These are phyloP conservation scores for Cataglyphis livida DNA, from an alignment of 2,888 invertebrate genomes.

Conservation along the genomic window DNA sequence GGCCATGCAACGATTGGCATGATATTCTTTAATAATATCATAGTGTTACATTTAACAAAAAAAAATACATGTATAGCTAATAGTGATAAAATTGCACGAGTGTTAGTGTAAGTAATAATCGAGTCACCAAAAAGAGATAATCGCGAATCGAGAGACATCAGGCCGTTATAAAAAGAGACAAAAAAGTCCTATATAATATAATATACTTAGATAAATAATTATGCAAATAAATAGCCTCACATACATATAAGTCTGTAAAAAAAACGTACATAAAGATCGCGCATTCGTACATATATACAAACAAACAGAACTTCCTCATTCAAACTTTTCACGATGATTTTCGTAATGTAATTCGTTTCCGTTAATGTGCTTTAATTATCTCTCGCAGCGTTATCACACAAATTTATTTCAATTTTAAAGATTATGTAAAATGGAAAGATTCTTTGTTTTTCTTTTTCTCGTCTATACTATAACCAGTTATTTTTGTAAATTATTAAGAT, in stretches of 20 bases:
- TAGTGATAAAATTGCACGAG: constrained; percentile 59
- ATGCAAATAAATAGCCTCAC: constrained; percentile 27
- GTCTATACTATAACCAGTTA: not conserved
- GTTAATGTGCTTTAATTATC: not conserved
- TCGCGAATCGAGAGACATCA: constrained; percentile 66
- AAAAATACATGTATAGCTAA: constrained; percentile 48
- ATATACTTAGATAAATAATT: constrained; percentile 35
- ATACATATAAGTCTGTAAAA: constrained; percentile 19
- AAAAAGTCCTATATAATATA: constrained; percentile 45
- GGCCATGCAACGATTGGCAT: constrained; percentile 62
- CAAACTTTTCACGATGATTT: not conserved
- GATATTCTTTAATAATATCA: constrained; percentile 57
- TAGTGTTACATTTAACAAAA: constrained; percentile 35
- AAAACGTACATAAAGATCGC: constrained; percentile 1
- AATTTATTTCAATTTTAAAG: constrained; percentile 12
- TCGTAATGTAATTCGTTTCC: constrained; percentile 46
- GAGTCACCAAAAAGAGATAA: constrained; percentile 50
- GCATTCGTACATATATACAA: not conserved
- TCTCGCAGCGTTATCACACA: constrained; percentile 13
- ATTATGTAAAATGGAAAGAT: constrained; percentile 22
- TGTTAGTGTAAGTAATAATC: constrained; percentile 34
- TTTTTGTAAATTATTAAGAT: constrained; percentile 1
- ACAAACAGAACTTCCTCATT: not conserved
- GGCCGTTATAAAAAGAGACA: constrained; percentile 71
- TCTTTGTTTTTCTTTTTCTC: not conserved